Evolutionary conservation across 1,140 invertebrate species (phyloP).

Genomic region (Paracyclopina nana): DNA sequence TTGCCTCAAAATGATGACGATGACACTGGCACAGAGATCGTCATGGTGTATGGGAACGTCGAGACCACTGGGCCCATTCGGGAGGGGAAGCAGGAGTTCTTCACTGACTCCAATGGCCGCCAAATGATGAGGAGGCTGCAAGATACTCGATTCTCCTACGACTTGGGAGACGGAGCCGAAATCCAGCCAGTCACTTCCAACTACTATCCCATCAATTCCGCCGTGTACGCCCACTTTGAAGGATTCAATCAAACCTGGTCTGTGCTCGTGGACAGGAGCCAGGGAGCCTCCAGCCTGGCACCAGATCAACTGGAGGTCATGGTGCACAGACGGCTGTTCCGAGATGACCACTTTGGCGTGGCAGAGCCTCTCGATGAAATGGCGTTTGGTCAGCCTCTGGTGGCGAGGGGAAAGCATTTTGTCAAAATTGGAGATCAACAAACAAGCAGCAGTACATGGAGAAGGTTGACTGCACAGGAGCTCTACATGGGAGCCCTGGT

Average conservation of each 20-base stretch:
- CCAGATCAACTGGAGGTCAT: constrained; percentile 57
- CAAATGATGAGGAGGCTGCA: constrained; percentile 53
- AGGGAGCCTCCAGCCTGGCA: constrained; percentile 58
- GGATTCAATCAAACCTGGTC: too few relatives aligned
- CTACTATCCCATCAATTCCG: constrained; percentile 78
- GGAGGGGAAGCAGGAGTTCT: constrained; percentile 50
- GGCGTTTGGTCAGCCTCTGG: constrained; percentile 40
- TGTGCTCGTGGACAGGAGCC: constrained; percentile 56
- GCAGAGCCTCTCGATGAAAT: constrained; percentile 75
- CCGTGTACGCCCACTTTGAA: not conserved
- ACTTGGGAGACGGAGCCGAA: constrained; percentile 41
- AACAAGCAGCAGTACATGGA: too few relatives aligned
- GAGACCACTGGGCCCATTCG: constrained; percentile 19
- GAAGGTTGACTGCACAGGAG: too few relatives aligned
- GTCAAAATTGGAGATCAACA: constrained; percentile 20
- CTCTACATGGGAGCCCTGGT: too few relatives aligned
- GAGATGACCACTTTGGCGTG: constrained; percentile 81
- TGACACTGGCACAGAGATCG: not conserved
- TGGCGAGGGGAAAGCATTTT: constrained; percentile 50
- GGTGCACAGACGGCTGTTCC: constrained; percentile 48
- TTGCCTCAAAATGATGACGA: constrained; percentile 43
- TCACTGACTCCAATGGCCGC: constrained; percentile 82
- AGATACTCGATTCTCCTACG: constrained; percentile 38
- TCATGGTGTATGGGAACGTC: not conserved
- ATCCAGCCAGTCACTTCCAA: constrained; percentile 55